Conservation (phyloP, 1,140 invertebrate species). For the Uloborus diversus region DNA sequence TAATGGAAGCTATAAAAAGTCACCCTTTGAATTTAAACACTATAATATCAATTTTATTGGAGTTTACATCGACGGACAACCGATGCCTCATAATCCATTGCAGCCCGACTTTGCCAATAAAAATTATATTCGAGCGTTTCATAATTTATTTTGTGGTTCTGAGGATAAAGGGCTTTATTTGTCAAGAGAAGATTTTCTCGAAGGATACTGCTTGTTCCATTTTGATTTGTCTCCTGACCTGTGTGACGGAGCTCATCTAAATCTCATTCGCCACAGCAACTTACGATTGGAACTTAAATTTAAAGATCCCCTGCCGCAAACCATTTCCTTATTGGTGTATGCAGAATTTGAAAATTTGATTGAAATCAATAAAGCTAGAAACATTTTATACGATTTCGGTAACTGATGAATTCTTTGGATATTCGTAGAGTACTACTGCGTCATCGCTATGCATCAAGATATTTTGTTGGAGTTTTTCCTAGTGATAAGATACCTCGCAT, state of each 20-base stretch:
- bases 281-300: neutral
- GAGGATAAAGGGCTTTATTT: neutral
- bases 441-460: no score
- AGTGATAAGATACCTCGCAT: no score
- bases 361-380: neutral
- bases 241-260: neutral
- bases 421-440: no score
- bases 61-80: neutral
- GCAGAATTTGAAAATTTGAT: neutral
- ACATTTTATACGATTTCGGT: neutral
- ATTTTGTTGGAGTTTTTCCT: no score
- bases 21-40: constrained; percentile 7
- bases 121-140: neutral
- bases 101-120: neutral
- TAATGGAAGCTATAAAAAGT: neutral
- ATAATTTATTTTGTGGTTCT: neutral
- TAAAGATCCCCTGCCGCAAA: neutral
- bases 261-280: neutral
- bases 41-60: neutral
- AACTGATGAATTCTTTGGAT: neutral
- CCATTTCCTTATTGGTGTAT: neutral
- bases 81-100: neutral
- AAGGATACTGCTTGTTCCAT: neutral
- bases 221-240: neutral
- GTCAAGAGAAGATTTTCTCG: neutral